A percentile compares a stretch with the other conserved stretches of the same genome.
phyloP scores from a whole-genome alignment of 2,888 invertebrate genomes.

The Nesidiocoris tenuis region DNA sequence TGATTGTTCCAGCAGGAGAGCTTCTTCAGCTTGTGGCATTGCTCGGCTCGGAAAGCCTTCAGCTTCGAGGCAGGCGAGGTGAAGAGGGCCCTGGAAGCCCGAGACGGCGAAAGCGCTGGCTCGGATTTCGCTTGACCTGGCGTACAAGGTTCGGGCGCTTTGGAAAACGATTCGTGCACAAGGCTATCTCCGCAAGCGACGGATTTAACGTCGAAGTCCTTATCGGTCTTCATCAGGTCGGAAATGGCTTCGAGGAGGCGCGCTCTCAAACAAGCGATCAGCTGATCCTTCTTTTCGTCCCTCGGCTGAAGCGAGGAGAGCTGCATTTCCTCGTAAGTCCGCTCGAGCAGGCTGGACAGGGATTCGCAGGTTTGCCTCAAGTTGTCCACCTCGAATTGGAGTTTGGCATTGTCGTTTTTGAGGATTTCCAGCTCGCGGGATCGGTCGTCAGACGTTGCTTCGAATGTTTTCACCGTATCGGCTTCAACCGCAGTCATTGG shows the following conservation, averaged over 20 bases:
- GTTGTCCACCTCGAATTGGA: neutral
- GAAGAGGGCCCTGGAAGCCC: neutral
- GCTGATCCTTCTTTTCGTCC: conserved; percentile 28
- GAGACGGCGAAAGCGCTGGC: neutral
- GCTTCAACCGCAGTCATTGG: neutral
- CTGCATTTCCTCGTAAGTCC: conserved; percentile 35
- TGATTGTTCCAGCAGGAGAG: conserved; percentile 24
- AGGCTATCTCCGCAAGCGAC: conserved; percentile 33
- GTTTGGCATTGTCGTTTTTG: neutral
- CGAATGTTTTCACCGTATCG: neutral
- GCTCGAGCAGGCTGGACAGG: conserved; percentile 19
- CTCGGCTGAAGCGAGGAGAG: neutral
- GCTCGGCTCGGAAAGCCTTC: conserved; percentile 18
- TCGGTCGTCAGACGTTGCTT: neutral
- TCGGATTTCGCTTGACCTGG: neutral
- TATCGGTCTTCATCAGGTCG: conserved; percentile 33
- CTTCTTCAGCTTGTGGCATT: conserved; percentile 13
- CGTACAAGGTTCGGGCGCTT: neutral
- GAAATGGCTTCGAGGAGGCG: conserved; percentile 33
- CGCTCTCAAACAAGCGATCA: conserved; percentile 22
- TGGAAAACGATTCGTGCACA: neutral
- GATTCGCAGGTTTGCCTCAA: conserved; percentile 20
- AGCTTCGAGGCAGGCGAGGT: conserved; percentile 17
- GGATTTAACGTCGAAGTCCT: conserved; percentile 1
- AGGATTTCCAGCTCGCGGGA: neutral